Percentiles rank a stretch among this genome's conserved stretches.
Evolutionary conservation across 2,797 vertebrate genomes (phyloP).

Genomic region (Brotula barbata): DNA sequence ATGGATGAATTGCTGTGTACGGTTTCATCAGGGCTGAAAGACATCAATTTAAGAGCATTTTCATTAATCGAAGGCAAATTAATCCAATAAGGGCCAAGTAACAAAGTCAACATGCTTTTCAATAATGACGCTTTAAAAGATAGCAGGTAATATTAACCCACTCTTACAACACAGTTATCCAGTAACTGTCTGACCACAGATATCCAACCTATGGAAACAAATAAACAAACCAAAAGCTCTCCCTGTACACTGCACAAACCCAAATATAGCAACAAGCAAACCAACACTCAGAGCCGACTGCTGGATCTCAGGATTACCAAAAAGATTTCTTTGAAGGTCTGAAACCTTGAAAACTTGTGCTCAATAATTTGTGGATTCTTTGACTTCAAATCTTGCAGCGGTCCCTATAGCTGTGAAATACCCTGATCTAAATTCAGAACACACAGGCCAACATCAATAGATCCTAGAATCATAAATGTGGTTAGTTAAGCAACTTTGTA

Average conservation of each 20-base stretch:
- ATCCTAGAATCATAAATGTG: constrained; percentile 61
- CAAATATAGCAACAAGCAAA: background rate
- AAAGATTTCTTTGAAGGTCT: background rate
- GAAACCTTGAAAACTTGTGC: background rate
- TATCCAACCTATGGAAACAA: background rate
- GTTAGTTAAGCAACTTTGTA: constrained; percentile 58
- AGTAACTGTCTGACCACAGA: background rate
- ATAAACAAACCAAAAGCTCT: background rate
- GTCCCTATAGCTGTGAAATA: constrained; percentile 12
- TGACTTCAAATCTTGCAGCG: constrained; percentile 9
- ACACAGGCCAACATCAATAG: constrained; percentile 36
- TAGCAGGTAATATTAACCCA: background rate
- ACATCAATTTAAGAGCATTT: background rate
- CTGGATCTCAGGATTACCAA: background rate
- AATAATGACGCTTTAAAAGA: constrained; percentile 10
- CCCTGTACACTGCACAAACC: background rate
- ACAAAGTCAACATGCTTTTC: background rate
- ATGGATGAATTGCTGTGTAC: background rate
- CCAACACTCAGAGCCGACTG: background rate
- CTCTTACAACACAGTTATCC: constrained; percentile 5
- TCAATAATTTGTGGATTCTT: constrained; percentile 3
- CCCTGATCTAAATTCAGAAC: constrained; percentile 54
- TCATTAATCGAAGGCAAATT: background rate
- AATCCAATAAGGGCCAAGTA: background rate
- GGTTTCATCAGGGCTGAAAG: background rate